Base-by-base conservation (phyloP, 2,888 invertebrate genomes). In the Clivina fossor region DNA sequence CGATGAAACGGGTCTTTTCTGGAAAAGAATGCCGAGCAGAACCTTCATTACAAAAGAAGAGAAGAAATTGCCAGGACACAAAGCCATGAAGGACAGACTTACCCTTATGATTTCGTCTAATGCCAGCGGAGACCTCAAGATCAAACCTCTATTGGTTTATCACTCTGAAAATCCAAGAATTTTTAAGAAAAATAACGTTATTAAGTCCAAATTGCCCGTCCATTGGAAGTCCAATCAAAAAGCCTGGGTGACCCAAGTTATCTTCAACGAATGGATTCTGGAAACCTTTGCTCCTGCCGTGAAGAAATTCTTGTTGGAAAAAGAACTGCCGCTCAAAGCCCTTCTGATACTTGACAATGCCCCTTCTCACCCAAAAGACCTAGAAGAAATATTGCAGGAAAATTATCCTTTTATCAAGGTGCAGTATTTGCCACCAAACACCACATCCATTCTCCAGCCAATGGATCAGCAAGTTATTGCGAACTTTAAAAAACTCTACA, bases 381-480 rank as follows among this genome's bases (percentile, higher is more conserved):
- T 59, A 28, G 43, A 59, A 44, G 59, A 59, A 46, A 46, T 51
- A 44, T 47, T 46, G 47, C 38, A 58, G 46, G 46, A 46, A 59
- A 57, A 48, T 48, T 57, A 44, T 46, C 37, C 53, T 41, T 58
- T 58, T 40, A 57, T 59, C 32, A 54, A 55, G 55, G 35, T 38
- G 8, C 33, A 40, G 28, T 58, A 11, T 32, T 53, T 56, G 28
- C 55, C 38, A 18, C 4, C 20, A 19, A 58, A 40, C 30, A 16
- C 61, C 28, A 63, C 62, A 50, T 41, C 64, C 15, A 7, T 64
- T 18, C 41, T 68, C 8, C 66, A 68, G 61, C 62, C 64, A 8
- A 62, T 68, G 61, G 62, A 68, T 40, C 65, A 65, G 55, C 61
- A 65, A 44, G 61, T 65, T 3, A 61, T 63, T 58, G 54, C 57